Evolutionary conservation across 2,113 vertebrate genomes (phyloP), one percentile per base, ranked within the genome.

Genomic region (Crocuta crocuta): DNA sequence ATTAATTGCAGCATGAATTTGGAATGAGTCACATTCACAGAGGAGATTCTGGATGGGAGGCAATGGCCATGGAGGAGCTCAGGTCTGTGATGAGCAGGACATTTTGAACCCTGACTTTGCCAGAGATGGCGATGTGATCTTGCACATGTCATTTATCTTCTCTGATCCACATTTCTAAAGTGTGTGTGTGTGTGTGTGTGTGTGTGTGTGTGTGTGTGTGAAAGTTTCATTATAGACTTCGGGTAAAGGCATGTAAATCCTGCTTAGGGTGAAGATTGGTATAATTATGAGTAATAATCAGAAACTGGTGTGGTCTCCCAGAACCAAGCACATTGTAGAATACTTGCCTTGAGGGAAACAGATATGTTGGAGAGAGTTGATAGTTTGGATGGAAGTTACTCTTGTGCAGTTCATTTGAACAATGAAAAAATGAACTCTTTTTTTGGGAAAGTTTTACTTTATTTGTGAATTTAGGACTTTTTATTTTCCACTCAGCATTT

Each of bases 371-470:
- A 35, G 61, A 23, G 2, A 23, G 45, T 4, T 19, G 31, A 4
- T 70, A n/a, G 5, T 78, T 61, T 80, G n/a, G 35, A n/a, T 15
- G 6, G 48, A 96, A 50, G 24, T 82, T 55, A 21, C 66, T 78
- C 1, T 66, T 24, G 31, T 28, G 11, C 1, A 26, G 21, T 48
- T 86, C 21, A 23, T 63, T 93, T 95, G 21, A 81, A 76, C 33
- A 76, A 43, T 66, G 9, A 53, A 35, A 4, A 26, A 48, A 55
- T 16, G n/a, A 50, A 65, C 61, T 87, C 1, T 82, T 74, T 94
- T 94, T 70, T 81, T 9, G 63, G 45, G 24, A 39, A n/a, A 80
- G 45, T 65, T 80, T 91, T 83, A 80, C 65, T 84, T 50, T 95
- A 61, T 66, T 68, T 26, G 63, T 48, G 9, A 87, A 92, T 85